These are phyloP conservation scores for Drepanosiphum platanoidis DNA, from an alignment of 2,888 invertebrate species.

Conservation along the genomic window DNA sequence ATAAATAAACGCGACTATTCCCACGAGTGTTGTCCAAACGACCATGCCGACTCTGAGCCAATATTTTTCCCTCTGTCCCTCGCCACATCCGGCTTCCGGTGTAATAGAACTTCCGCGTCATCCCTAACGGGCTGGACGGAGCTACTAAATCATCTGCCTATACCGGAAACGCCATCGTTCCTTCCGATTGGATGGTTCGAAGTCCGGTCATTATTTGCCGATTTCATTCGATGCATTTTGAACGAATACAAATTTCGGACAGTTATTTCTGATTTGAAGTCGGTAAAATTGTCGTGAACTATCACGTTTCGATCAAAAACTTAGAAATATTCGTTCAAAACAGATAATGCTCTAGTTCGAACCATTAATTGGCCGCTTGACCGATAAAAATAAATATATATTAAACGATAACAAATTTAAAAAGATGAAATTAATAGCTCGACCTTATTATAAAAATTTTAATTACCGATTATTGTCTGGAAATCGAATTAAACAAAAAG, in stretches of 20 bases:
- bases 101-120: constrained; percentile 49
- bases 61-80: constrained; percentile 35
- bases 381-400: no score
- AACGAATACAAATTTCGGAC: background rate
- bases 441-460: no score
- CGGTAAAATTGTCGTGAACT: no score
- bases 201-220: constrained; percentile 51
- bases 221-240: constrained; percentile 25
- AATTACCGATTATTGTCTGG: no score
- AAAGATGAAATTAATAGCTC: no score
- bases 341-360: no score
- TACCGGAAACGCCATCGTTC: constrained; percentile 47
- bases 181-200: constrained; percentile 46
- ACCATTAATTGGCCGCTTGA: no score
- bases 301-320: no score
- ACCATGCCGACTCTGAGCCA: constrained; percentile 27
- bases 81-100: constrained; percentile 44
- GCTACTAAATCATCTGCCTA: constrained; percentile 47
- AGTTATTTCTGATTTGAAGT: background rate
- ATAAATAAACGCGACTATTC: constrained; percentile 52
- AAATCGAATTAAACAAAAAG: no score
- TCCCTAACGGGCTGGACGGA: background rate
- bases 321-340: no score
- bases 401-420: no score
- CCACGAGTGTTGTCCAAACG: constrained; percentile 42